These are phyloP conservation scores for Automeris io DNA, from an alignment of 2,888 invertebrate genomes.

Conservation along the genomic window DNA sequence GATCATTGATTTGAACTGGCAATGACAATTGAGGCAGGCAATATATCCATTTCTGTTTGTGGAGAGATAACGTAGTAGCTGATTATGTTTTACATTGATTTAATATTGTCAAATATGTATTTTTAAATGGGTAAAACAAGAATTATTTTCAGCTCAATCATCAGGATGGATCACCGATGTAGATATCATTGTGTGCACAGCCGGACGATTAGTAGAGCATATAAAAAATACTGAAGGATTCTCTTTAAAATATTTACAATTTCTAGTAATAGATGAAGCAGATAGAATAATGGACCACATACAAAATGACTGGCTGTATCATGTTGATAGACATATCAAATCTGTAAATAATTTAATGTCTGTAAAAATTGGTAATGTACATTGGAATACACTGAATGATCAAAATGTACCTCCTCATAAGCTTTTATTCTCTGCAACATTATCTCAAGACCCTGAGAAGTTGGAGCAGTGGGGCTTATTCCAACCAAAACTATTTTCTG, in stretches of 20 bases:
- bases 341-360: constrained; percentile 67
- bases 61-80: no score
- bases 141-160: constrained; percentile 67
- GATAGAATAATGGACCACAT: constrained; percentile 95
- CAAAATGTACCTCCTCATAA: constrained; percentile 85
- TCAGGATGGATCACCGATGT: constrained; percentile 78
- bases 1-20: no score
- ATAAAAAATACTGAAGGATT: constrained; percentile 89
- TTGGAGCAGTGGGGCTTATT: constrained; percentile 92
- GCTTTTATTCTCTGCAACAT: constrained; percentile 96
- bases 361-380: constrained; percentile 69
- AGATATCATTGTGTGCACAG: constrained; percentile 95
- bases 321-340: constrained; percentile 84
- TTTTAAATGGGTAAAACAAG: neutral
- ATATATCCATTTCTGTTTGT: no score
- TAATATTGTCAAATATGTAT: neutral
- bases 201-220: constrained; percentile 95
- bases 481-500: constrained; percentile 93
- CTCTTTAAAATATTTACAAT: constrained; percentile 82
- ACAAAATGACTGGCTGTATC: constrained; percentile 93
- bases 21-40: no score
- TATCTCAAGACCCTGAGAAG: constrained; percentile 97
- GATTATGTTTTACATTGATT: no score
- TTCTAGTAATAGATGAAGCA: constrained; percentile 97
- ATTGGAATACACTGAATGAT: constrained; percentile 59